phyloP scores from a whole-genome alignment of 1,140 invertebrate genomes.

The Temnothorax curvispinosus region DNA sequence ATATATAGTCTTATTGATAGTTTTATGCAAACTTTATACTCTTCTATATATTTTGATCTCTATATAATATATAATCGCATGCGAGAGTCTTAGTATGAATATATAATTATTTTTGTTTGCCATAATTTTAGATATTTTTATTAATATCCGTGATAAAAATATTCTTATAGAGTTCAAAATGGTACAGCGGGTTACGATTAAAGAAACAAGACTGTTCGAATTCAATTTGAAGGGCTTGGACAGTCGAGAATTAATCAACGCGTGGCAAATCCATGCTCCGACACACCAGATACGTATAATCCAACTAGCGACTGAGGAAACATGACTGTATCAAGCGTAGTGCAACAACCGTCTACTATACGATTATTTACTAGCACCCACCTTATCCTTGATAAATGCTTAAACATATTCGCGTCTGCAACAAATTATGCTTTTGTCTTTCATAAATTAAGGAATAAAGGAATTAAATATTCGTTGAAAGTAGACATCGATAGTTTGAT shows the following conservation, averaged over 20 bases:
- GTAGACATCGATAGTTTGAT: not conserved
- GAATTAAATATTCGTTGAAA: not conserved
- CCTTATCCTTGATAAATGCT: slow-evolving; percentile 37
- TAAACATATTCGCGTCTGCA: not conserved
- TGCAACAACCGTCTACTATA: slow-evolving; percentile 27
- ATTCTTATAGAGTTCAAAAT: not conserved
- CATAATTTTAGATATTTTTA: not conserved
- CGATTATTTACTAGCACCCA: slow-evolving; percentile 43
- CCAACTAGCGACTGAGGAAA: slow-evolving; percentile 57
- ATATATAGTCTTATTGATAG: not conserved
- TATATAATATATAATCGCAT: not conserved
- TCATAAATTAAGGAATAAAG: not conserved
- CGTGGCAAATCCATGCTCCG: slow-evolving; percentile 57
- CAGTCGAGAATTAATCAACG: slow-evolving; percentile 61
- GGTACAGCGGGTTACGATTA: slow-evolving; percentile 19
- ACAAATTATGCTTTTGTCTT: not conserved
- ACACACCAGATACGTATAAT: slow-evolving; percentile 51
- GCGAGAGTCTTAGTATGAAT: not conserved
- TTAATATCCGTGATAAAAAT: not conserved
- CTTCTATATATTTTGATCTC: not conserved
- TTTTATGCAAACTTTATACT: not conserved
- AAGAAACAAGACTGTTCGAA: slow-evolving; percentile 42
- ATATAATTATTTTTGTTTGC: not conserved
- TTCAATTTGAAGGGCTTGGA: slow-evolving; percentile 57
- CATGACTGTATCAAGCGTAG: slow-evolving; percentile 57